A percentile compares a stretch with the other conserved stretches of the same genome.
Evolutionary conservation across 2,888 invertebrate genomes (phyloP).

Genomic region (Strigamia transsilvanica): DNA sequence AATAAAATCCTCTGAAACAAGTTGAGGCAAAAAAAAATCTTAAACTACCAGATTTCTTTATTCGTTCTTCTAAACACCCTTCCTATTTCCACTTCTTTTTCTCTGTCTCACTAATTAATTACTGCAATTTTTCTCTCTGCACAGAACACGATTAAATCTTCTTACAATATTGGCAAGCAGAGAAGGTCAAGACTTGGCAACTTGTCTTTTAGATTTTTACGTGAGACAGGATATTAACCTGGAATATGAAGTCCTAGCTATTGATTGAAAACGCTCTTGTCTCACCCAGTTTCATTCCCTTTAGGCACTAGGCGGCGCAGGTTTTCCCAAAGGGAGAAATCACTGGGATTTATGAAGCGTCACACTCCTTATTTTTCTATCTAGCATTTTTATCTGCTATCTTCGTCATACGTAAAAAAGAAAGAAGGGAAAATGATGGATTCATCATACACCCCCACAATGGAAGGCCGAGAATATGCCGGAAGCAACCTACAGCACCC

Average conservation of each 20-base stretch:
- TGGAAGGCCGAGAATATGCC: slow-evolving; percentile 15
- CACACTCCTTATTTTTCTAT: background rate
- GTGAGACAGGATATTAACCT: slow-evolving; percentile 15
- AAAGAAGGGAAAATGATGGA: slow-evolving; percentile 31
- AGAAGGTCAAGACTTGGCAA: slow-evolving; percentile 24
- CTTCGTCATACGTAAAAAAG: slow-evolving; percentile 30
- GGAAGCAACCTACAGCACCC: slow-evolving; percentile 32
- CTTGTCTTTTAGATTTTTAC: background rate
- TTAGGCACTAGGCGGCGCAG: slow-evolving; percentile 16
- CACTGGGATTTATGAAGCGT: slow-evolving; percentile 42
- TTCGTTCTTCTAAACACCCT: background rate
- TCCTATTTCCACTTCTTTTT: background rate
- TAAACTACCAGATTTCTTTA: slow-evolving; percentile 8
- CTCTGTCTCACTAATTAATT: background rate
- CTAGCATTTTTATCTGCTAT: slow-evolving; percentile 39
- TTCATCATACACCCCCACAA: slow-evolving; percentile 13
- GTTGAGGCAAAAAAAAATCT: background rate
- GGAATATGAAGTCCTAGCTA: slow-evolving; percentile 17
- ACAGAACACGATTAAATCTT: slow-evolving; percentile 1
- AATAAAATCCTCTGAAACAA: slow-evolving; percentile 23
- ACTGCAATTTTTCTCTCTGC: background rate
- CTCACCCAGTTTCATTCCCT: slow-evolving; percentile 27
- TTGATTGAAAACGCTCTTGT: slow-evolving; percentile 39
- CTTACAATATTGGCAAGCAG: background rate
- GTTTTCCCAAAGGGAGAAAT: slow-evolving; percentile 39